phyloP scores from a whole-genome alignment of 1,140 invertebrate species.

The Watersipora subatra region DNA sequence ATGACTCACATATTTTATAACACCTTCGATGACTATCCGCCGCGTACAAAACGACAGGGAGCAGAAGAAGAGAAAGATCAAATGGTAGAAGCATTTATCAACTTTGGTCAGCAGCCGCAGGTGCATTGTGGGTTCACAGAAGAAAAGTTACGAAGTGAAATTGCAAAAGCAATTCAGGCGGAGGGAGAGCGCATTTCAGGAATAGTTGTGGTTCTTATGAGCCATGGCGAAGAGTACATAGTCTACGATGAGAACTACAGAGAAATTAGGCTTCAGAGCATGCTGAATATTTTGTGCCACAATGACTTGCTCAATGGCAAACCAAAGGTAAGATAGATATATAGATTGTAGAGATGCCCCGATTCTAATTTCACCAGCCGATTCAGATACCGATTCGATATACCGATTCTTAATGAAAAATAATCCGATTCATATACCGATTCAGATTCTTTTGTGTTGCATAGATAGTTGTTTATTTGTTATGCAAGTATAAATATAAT shows the following conservation, averaged over 20 bases:
- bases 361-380: no score
- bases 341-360: no score
- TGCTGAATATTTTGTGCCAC: neutral
- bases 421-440: no score
- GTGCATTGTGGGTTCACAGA: no score
- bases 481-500: no score
- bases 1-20: neutral
- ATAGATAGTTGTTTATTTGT: no score
- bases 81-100: neutral
- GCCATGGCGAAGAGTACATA: neutral
- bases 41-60: neutral
- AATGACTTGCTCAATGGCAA: neutral
- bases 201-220: neutral
- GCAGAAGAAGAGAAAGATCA: neutral
- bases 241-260: neutral
- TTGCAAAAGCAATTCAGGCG: no score
- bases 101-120: no score
- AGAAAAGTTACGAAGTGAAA: no score
- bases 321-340: neutral
- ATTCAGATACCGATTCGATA: no score
- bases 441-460: no score
- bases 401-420: no score
- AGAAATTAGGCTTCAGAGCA: neutral
- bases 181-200: neutral
- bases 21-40: neutral